Base-by-base conservation (phyloP, 2,888 invertebrate species). In the Catocala nupta region DNA sequence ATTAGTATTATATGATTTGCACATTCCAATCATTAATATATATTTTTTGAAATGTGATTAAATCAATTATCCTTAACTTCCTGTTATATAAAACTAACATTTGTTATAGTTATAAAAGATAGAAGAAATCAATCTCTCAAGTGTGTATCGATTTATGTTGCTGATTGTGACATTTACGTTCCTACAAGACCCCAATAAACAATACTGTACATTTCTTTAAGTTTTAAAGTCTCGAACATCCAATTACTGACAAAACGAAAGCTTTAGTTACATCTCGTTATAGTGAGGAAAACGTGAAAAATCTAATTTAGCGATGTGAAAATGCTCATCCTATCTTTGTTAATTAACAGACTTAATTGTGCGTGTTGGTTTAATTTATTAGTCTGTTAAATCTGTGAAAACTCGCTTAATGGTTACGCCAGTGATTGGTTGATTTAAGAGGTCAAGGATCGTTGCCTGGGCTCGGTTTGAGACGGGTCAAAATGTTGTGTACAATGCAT, bases 221-320 rank as follows among this genome's bases (percentile, higher is more conserved):
- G 66, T 77, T 68, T 60, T 63, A 45, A 73, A 77, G 45, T 55
- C 53, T 49, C 55, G 50, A 74, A 72, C 62, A 73, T 63, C 65
- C 74, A 73, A 70, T 75, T 77, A 77, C 52, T 65, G 59, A 16
- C n/a, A 42, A 56, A 62, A 73, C 68, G 73, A 77, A 61, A 55
- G 63, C 64, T 59, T 36, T 59, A 9, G 63, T 76, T 59, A 76
- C 64, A 67, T 57, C 65, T 73, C 74, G 65, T 77, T 70, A 70
- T 56, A 60, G 55, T 57, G n/a, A n/a, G 59, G 60, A 75, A 73
- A 63, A 50, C 42, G 10, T 11, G 43, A 45, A 59, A 72, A 71
- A 59, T 59, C 51, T 57, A 49, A 68, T 60, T 66, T 50, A 50
- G 57, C 59, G 39, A 57, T 65, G 49, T 48, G 55, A 65, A 74